Evolutionary conservation across 1,140 invertebrate genomes (phyloP).

Genomic region (Aphelinus certus): DNA sequence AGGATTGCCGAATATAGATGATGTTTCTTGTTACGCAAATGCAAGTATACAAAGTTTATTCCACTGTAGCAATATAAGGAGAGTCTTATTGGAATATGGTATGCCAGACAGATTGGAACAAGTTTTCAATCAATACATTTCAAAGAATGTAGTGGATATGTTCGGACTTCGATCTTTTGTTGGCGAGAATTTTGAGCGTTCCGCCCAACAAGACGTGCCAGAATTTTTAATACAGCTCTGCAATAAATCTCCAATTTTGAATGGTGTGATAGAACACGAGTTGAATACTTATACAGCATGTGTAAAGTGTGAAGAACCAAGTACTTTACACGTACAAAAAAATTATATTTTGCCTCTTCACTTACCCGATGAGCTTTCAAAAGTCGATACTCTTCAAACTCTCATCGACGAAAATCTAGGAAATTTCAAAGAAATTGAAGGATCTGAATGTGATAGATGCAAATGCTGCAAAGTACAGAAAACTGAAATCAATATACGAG

Average conservation of each 20-base stretch:
- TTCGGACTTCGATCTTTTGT: neutral
- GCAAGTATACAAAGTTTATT: constrained; percentile 41
- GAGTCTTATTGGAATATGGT: neutral
- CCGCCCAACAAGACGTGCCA: constrained; percentile 40
- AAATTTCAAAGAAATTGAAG: too few relatives aligned
- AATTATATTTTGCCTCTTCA: too few relatives aligned
- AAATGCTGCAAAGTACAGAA: too few relatives aligned
- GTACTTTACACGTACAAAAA: too few relatives aligned
- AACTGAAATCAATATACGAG: too few relatives aligned
- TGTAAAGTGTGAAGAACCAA: too few relatives aligned
- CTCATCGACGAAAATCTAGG: too few relatives aligned
- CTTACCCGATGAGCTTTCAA: too few relatives aligned
- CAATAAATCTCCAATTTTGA: neutral
- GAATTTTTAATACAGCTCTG: constrained; percentile 49
- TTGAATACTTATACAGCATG: too few relatives aligned
- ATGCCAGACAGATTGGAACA: neutral
- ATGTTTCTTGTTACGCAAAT: constrained; percentile 41
- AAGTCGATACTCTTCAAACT: too few relatives aligned
- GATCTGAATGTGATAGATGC: too few relatives aligned
- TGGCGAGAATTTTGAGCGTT: neutral
- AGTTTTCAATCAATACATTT: neutral
- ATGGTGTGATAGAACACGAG: too few relatives aligned
- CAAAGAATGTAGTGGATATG: neutral
- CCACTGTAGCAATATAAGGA: neutral
- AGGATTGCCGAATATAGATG: constrained; percentile 37